Conservation (phyloP, 1,140 invertebrate species). For the Colletes latitarsis region DNA sequence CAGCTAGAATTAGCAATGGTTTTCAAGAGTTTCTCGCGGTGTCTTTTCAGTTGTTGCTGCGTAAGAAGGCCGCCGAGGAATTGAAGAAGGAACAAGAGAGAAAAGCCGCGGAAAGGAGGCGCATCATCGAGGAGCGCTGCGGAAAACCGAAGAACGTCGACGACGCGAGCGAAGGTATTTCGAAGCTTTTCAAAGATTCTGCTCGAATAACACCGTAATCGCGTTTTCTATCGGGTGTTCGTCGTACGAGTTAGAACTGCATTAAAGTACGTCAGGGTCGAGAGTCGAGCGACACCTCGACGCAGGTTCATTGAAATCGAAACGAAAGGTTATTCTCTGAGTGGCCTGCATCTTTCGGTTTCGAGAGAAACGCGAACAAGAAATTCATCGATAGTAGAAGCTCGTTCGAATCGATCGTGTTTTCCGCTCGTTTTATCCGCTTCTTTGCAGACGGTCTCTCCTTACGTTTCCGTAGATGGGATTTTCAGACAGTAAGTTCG, state of each 20-base stretch:
- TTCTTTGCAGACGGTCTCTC: constrained; percentile 31
- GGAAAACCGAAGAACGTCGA: constrained; percentile 95
- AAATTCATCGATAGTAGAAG: background rate
- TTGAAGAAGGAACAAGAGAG: constrained; percentile 99
- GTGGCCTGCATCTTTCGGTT: background rate
- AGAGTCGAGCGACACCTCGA: background rate
- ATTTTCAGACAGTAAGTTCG: background rate
- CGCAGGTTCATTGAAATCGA: background rate
- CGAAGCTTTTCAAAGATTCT: background rate
- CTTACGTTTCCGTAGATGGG: background rate
- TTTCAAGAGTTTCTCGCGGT: background rate
- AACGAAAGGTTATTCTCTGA: background rate
- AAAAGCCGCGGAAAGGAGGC: constrained; percentile 98
- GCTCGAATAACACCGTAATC: background rate
- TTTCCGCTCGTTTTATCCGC: constrained; percentile 1
- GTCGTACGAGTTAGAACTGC: background rate
- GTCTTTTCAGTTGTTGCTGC: constrained; percentile 91
- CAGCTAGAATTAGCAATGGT: no score
- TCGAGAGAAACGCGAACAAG: background rate
- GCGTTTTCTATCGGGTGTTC: constrained; percentile 11
- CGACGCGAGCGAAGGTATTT: constrained; percentile 94
- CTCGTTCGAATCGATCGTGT: background rate
- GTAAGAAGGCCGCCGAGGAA: constrained; percentile 99
- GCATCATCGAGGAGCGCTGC: constrained; percentile 97
- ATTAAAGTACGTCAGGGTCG: constrained; percentile 19